A percentile compares a stretch with the other conserved stretches of the same genome.
Evolutionary conservation across 2,113 vertebrate genomes (phyloP).

Genomic region (Tychaedon coryphoeus): DNA sequence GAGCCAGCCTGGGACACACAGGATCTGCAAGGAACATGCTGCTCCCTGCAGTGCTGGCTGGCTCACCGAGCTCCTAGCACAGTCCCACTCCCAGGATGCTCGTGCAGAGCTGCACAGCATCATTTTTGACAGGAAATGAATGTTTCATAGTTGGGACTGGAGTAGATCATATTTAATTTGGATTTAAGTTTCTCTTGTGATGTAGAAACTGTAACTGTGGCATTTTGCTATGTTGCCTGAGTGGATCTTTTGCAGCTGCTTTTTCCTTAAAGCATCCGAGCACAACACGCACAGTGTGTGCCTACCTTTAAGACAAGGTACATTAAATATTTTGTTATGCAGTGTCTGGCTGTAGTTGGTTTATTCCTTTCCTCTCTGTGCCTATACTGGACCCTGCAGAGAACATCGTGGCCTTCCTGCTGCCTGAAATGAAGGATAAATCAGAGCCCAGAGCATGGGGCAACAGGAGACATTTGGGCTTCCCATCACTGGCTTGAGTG

Average conservation of each 20-base stretch:
- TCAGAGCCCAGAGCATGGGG: background rate
- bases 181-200: background rate
- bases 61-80: background rate
- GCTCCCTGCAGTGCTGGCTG: background rate
- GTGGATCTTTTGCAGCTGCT: background rate
- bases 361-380: background rate
- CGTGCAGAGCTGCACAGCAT: background rate
- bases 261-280: background rate
- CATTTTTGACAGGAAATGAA: background rate
- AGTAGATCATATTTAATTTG: background rate
- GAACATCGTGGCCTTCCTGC: rapidly evolving
- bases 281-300: background rate
- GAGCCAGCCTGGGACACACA: rapidly evolving
- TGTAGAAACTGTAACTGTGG: background rate
- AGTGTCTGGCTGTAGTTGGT: background rate
- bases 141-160: background rate
- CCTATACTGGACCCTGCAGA: rapidly evolving
- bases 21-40: rapidly evolving
- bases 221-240: background rate
- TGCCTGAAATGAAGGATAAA: background rate
- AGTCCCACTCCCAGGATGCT: background rate
- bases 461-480: background rate
- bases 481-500: rapidly evolving
- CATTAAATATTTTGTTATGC: slow-evolving; percentile 18
- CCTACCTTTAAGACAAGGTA: background rate